Conservation (phyloP, 2,797 vertebrate species). For the Typhlichthys subterraneus region DNA sequence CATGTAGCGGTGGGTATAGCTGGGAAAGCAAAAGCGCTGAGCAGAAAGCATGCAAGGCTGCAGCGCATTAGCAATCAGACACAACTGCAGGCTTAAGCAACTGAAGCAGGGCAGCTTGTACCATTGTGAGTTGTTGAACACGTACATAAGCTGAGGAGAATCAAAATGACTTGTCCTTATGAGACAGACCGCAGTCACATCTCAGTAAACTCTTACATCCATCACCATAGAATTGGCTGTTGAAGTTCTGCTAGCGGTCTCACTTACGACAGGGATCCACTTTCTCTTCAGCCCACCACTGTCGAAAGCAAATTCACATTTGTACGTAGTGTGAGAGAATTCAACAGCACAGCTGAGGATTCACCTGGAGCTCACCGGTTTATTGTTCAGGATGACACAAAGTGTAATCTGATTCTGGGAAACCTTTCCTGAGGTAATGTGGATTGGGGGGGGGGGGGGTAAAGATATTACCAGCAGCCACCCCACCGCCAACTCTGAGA, state of each 20-base stretch:
- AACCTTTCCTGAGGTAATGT: conserved; percentile 1
- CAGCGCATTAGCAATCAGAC: no score
- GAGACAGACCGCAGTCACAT: conserved; percentile 29
- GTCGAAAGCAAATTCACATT: not conserved
- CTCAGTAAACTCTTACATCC: conserved; percentile 38
- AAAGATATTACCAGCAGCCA: conserved; percentile 1
- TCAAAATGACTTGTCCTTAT: no score
- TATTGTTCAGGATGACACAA: not conserved
- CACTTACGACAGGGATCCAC: not conserved
- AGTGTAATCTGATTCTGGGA: conserved; percentile 8
- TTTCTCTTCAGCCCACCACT: conserved; percentile 18
- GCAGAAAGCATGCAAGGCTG: no score
- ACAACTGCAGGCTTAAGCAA: no score
- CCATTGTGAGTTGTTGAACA: conserved; percentile 12
- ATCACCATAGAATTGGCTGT: conserved; percentile 30
- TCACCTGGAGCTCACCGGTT: not conserved
- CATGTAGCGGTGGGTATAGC: not conserved
- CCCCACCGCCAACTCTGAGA: not conserved
- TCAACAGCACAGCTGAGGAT: not conserved
- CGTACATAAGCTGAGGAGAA: not conserved
- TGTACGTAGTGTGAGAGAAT: not conserved
- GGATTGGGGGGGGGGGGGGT: not conserved
- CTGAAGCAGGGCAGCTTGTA: conserved; percentile 9
- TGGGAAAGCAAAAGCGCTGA: no score
- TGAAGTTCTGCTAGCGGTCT: conserved; percentile 34